Conservation (phyloP, 2,113 vertebrate species). For the Caretta caretta region DNA sequence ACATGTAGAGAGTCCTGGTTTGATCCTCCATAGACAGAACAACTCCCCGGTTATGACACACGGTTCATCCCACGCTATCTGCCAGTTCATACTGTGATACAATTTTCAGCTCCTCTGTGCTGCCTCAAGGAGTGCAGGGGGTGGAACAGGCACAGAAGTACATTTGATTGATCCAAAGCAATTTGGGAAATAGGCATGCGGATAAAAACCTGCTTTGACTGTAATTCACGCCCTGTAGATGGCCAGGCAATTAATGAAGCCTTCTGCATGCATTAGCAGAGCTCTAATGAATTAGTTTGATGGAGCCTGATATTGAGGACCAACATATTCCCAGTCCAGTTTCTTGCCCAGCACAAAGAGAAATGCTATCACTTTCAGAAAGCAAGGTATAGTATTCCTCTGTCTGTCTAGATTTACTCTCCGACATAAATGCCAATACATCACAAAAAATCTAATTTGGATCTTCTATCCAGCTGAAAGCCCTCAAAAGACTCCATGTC, state of each 20-base stretch:
- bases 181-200: neutral
- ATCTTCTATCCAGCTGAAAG: neutral
- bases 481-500: neutral
- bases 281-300: neutral
- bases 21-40: neutral
- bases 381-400: neutral
- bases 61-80: accelerated
- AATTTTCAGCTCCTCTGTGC: neutral
- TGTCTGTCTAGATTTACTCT: neutral
- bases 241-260: neutral
- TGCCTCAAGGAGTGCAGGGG: neutral
- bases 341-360: neutral
- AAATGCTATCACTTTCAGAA: neutral
- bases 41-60: neutral
- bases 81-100: neutral
- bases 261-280: neutral
- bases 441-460: neutral
- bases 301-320: neutral
- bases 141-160: neutral
- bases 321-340: neutral
- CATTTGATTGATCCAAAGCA: neutral
- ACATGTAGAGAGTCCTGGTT: neutral
- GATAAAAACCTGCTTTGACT: neutral
- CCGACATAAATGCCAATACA: neutral
- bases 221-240: neutral